Evolutionary conservation across 2,797 vertebrate genomes (phyloP).

Genomic region (Naso thynnoides): DNA sequence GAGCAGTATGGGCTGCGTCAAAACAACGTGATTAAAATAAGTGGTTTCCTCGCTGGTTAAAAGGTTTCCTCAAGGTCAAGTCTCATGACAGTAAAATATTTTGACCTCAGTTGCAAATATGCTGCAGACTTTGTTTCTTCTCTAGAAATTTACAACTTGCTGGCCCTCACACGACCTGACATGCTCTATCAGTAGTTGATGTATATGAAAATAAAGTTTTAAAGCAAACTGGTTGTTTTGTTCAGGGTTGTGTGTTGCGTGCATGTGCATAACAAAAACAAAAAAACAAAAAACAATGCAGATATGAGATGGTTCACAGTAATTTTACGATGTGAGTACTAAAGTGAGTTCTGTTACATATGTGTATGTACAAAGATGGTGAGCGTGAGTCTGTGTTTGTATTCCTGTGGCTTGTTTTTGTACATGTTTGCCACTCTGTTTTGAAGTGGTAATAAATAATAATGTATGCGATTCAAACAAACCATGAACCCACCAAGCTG

Average conservation of each 20-base stretch:
- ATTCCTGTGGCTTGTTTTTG: conserved; percentile 55
- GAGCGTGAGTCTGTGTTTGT: conserved; percentile 55
- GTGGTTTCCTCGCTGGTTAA: conserved; percentile 58
- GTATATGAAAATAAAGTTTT: conserved; percentile 39
- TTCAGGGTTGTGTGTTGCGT: conserved; percentile 64
- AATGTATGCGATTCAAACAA: conserved; percentile 77
- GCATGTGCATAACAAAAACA: conserved; percentile 45
- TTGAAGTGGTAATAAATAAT: conserved; percentile 74
- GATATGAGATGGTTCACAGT: conserved; percentile 74
- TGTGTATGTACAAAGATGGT: conserved; percentile 75
- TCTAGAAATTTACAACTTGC: conserved; percentile 30
- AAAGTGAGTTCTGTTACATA: conserved; percentile 67
- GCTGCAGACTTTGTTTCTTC: conserved; percentile 25
- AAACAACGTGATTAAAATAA: conserved; percentile 48
- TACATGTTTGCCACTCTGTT: conserved; percentile 57
- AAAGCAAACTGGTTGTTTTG: conserved; percentile 53
- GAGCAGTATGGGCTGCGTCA: conserved; percentile 43
- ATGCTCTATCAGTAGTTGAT: conserved; percentile 61
- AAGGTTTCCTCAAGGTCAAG: conserved; percentile 56
- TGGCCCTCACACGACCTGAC: conserved; percentile 44
- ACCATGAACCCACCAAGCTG: conserved; percentile 56
- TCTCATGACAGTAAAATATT: conserved; percentile 54
- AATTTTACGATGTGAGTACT: conserved; percentile 71
- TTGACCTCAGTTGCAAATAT: conserved; percentile 48
- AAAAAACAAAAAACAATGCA: conserved; percentile 33